Percentiles rank a stretch among this genome's conserved stretches.
phyloP scores from a whole-genome alignment of 2,113 vertebrate species.

The Genyomyrus donnyi region DNA sequence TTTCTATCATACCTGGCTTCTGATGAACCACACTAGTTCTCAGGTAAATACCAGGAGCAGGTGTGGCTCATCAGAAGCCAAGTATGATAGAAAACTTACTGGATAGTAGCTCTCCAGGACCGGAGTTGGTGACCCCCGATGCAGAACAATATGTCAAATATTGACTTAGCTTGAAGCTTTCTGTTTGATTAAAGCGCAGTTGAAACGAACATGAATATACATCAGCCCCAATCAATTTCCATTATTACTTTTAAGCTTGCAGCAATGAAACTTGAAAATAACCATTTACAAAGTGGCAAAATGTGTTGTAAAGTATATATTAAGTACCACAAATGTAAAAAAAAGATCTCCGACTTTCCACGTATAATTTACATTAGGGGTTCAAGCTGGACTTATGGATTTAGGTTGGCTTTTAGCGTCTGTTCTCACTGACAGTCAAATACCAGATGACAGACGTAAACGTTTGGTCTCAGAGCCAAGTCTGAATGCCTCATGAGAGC shows the following conservation, averaged over 20 bases:
- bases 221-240: background rate
- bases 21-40: too few relatives aligned
- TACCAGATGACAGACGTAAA: background rate
- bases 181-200: background rate
- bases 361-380: background rate
- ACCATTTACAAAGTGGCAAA: background rate
- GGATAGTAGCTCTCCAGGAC: too few relatives aligned
- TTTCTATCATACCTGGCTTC: too few relatives aligned
- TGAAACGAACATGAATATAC: background rate
- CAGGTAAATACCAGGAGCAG: too few relatives aligned
- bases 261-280: background rate
- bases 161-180: background rate
- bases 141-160: background rate
- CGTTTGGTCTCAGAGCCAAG: background rate
- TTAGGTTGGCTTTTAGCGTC: constrained; percentile 2
- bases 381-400: background rate
- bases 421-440: constrained; percentile 11
- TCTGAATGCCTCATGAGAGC: background rate
- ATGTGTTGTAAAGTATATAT: background rate
- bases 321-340: background rate
- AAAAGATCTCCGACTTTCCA: background rate
- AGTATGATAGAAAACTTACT: too few relatives aligned
- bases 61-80: too few relatives aligned
- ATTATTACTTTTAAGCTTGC: background rate
- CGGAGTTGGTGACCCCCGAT: background rate